Evolutionary conservation across 2,113 vertebrate species (phyloP).

Genomic region (Smithornis capensis): DNA sequence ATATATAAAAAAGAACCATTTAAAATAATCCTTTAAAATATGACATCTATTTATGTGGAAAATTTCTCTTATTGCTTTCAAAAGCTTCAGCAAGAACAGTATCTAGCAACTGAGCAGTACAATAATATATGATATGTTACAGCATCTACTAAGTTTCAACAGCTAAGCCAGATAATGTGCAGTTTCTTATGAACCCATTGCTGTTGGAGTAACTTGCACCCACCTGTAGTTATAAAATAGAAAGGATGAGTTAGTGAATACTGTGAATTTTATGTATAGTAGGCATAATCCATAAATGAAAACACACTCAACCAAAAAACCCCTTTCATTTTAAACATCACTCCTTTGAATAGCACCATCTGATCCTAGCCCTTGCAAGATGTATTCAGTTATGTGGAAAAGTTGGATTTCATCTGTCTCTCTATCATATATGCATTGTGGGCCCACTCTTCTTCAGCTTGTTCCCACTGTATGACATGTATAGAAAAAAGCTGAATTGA

Average conservation of each 20-base stretch:
- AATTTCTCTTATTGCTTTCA: slow-evolving; percentile 50
- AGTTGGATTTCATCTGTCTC: background rate
- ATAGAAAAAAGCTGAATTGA: background rate
- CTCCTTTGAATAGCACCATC: background rate
- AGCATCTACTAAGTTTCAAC: background rate
- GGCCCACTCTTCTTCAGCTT: background rate
- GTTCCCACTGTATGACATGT: background rate
- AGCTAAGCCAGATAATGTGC: slow-evolving; percentile 1
- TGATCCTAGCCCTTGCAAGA: background rate
- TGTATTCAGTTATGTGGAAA: background rate
- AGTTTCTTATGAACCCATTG: background rate
- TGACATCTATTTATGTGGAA: background rate
- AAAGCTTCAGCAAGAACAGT: slow-evolving; percentile 30
- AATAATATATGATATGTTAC: background rate
- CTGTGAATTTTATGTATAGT: background rate
- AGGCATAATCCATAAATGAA: background rate
- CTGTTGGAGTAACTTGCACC: background rate
- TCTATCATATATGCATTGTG: background rate
- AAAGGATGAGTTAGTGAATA: background rate
- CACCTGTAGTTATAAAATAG: background rate
- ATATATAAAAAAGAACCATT: slow-evolving; percentile 32
- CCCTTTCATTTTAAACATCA: background rate
- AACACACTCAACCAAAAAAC: background rate
- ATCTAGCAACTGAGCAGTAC: background rate
- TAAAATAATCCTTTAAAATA: slow-evolving; percentile 30